Conservation (phyloP, 2,888 invertebrate genomes). For the Cryptophagus acutangulus region DNA sequence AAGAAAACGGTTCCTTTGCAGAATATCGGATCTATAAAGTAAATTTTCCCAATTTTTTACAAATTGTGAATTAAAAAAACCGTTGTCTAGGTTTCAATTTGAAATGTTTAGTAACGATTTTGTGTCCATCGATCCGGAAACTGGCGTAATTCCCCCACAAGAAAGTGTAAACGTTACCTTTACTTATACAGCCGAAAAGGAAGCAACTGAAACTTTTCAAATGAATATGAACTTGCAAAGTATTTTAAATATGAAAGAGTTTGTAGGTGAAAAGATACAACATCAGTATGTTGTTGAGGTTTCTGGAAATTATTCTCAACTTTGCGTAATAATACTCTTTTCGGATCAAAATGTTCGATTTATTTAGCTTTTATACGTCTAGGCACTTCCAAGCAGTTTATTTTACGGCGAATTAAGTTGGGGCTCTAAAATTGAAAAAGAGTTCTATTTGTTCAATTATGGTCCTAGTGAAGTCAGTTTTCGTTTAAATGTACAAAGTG, state of each 20-base stretch:
- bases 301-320: conserved; percentile 28
- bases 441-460: conserved; percentile 46
- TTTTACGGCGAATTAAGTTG: conserved; percentile 39
- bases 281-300: too few species aligned
- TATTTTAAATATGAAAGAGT: too few species aligned
- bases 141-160: conserved; percentile 28
- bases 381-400: conserved; percentile 44
- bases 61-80: conserved; percentile 4
- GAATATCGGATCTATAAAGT: conserved; percentile 9
- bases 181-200: conserved; percentile 26
- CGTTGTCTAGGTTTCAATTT: conserved; percentile 24
- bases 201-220: too few species aligned
- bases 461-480: conserved; percentile 44
- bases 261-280: too few species aligned
- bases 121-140: conserved; percentile 20
- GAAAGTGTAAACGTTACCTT: conserved; percentile 22
- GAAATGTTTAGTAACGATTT: conserved; percentile 14
- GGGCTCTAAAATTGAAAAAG: conserved; percentile 30
- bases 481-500: conserved; percentile 28
- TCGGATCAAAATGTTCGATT: conserved; percentile 6
- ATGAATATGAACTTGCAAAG: too few species aligned
- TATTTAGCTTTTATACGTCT: conserved; percentile 18
- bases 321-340: conserved; percentile 33
- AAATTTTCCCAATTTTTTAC: neutral
- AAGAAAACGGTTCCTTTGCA: conserved; percentile 7